Base-by-base conservation (phyloP, 2,888 invertebrate species). In the Ennomos fuscantarius region DNA sequence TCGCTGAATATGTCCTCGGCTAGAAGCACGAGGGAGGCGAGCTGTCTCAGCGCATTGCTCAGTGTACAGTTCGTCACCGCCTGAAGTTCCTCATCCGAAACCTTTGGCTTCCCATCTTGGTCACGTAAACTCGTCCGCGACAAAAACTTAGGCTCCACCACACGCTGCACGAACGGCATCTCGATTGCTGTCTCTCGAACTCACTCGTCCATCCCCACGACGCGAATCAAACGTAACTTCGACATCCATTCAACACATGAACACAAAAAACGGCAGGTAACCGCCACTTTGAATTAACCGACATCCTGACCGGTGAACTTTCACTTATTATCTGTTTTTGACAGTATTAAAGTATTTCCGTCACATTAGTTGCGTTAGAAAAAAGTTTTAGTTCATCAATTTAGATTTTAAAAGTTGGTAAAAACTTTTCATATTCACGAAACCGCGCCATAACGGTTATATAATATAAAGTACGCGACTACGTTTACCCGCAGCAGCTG, bases 81-180 rank as follows among this genome's bases (percentile, higher is more conserved):
- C 81, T 96, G 96, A 80, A 97, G 93, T 90, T 97, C 97, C 75
- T 95, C 94, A 70, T 95, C 96, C 50, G 92, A 90, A 47, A 96
- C 93, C 73, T 83, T 91, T 54, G 94, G 93, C 68, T 86, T 89
- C 59, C 94, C 94, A 71, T 93, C 89, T 60, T 90, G 93, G 73
- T 94, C 93, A 72, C 93, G 93, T 75, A 95, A 91, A 78, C 93
- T 93, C 62, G 94, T 93, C 79, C 95, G 94, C 79, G 96, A 95
- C 84, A 97, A 90, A 92, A 93, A 95, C 82, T 95, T 95, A 74
- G 97, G 97, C 85, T 96, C 96, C 83, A 97, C 94, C 77, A 95
- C 94, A 76, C 97, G 95, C 84, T 96, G 95, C 82, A 97, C 95
- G 93, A 97, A 97, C 88, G 97, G 97, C 97, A 97, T 97, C 72